Conservation (phyloP, 1,140 invertebrate species). For the Liolophura sinensis region DNA sequence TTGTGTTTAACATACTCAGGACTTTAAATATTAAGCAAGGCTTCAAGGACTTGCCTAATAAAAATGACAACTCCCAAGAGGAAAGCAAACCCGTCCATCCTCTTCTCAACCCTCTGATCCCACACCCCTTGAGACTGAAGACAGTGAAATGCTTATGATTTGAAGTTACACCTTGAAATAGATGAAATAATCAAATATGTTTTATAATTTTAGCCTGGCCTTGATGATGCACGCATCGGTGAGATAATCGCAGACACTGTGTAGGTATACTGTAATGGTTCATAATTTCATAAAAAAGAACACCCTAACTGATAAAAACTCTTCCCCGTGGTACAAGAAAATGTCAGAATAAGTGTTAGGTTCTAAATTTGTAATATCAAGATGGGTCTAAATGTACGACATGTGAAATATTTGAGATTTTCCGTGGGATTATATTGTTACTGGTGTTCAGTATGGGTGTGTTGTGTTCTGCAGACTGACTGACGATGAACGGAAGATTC, state of each 20-base stretch:
- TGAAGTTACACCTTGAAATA: background rate
- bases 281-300: background rate
- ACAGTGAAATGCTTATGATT: background rate
- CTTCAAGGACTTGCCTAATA: no score
- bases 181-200: background rate
- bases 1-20: no score
- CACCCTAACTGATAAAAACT: background rate
- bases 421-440: background rate
- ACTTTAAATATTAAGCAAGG: no score
- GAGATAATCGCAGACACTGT: conserved; percentile 43
- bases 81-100: no score
- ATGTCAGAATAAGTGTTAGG: background rate
- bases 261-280: conserved; percentile 26
- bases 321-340: background rate
- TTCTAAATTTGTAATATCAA: background rate
- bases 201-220: conserved; percentile 41
- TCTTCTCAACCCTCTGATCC: no score
- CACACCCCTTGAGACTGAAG: no score
- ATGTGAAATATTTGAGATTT: no score
- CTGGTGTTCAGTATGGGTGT: background rate
- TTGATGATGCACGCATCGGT: conserved; percentile 49
- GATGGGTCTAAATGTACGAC: no score
- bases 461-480: conserved; percentile 26
- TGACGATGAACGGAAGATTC: conserved; percentile 55
- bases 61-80: no score